These are phyloP conservation scores for Drosophila anomalata DNA, from an alignment of 2,888 invertebrate species.

Conservation along the genomic window DNA sequence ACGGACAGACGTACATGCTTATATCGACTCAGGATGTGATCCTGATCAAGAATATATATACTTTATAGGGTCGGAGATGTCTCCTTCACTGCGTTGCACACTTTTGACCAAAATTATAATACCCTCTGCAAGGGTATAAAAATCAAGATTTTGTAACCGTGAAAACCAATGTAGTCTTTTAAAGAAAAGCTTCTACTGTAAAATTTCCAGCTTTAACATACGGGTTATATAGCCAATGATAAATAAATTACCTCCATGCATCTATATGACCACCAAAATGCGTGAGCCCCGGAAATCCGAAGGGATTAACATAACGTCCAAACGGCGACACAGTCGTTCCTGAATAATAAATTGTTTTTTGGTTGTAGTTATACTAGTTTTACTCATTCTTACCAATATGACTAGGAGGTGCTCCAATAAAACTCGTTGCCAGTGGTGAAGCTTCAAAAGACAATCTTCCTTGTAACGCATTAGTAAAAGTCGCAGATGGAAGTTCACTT, in stretches of 20 bases:
- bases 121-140: no score
- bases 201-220: no score
- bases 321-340: constrained; percentile 91
- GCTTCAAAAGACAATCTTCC: constrained; percentile 87
- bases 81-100: no score
- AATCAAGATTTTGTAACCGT: no score
- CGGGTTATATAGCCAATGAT: background rate
- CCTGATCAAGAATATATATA: no score
- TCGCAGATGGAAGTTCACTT: constrained; percentile 85
- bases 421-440: constrained; percentile 87
- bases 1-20: no score
- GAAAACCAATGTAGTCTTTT: background rate
- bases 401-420: constrained; percentile 87
- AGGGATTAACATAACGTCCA: constrained; percentile 90
- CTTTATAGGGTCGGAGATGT: no score
- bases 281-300: constrained; percentile 88
- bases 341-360: constrained; percentile 50
- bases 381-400: constrained; percentile 87
- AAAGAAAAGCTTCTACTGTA: no score
- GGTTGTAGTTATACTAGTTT: no score
- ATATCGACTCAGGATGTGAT: no score
- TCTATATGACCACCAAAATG: constrained; percentile 87
- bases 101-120: no score
- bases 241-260: constrained; percentile 86
- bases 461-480: constrained; percentile 79